phyloP scores from a whole-genome alignment of 2,888 invertebrate genomes.

The Zhuqinia jingwanae region DNA sequence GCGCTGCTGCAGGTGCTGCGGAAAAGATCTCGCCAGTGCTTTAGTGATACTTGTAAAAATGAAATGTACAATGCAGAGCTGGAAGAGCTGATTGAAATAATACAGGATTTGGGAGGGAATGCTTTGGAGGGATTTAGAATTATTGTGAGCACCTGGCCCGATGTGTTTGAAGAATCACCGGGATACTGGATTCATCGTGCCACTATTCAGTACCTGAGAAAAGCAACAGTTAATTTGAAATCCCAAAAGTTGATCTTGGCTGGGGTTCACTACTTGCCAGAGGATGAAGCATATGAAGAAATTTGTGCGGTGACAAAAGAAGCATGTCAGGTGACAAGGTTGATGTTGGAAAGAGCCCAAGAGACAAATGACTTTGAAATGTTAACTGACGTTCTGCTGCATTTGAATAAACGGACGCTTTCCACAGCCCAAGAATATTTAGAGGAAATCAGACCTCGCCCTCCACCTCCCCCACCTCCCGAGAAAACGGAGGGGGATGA shows the following conservation, averaged over 20 bases:
- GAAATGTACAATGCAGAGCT: conserved; percentile 53
- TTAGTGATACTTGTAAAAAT: conserved; percentile 12
- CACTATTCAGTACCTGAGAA: conserved; percentile 55
- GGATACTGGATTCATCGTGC: conserved; percentile 67
- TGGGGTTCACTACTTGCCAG: conserved; percentile 70
- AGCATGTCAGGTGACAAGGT: conserved; percentile 26
- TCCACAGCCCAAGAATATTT: conserved; percentile 61
- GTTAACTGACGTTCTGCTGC: conserved; percentile 64
- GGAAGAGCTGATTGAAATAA: conserved; percentile 71
- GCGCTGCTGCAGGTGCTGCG: conserved; percentile 49
- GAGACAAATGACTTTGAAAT: conserved; percentile 73
- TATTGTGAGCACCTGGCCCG: conserved; percentile 71
- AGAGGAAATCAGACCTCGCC: conserved; percentile 43
- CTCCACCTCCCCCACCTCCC: conserved; percentile 18
- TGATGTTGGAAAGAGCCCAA: conserved; percentile 58
- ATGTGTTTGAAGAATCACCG: conserved; percentile 63
- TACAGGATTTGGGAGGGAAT: conserved; percentile 66
- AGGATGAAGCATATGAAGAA: conserved; percentile 59
- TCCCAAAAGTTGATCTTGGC: conserved; percentile 70
- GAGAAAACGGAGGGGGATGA: background rate
- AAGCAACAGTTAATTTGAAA: conserved; percentile 53
- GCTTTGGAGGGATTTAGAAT: conserved; percentile 71
- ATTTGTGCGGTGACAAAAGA: conserved; percentile 51
- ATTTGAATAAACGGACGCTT: conserved; percentile 59
- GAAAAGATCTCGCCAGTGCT: conserved; percentile 46